Base-by-base conservation (phyloP, 2,797 vertebrate genomes). In the Pantherophis alleghaniensis region DNA sequence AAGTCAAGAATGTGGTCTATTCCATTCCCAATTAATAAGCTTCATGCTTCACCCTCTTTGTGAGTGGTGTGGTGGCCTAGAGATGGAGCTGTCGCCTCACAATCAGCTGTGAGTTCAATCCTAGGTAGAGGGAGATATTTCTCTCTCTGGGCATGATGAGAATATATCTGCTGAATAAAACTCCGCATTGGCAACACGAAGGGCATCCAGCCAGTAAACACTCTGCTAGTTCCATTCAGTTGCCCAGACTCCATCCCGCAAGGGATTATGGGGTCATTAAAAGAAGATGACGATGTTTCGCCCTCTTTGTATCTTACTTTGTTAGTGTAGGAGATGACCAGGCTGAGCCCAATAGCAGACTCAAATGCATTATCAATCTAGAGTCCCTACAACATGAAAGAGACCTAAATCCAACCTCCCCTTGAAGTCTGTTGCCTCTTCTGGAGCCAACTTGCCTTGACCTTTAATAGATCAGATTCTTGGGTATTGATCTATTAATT, bases 211-310 rank as follows among this genome's bases (percentile, higher is more conserved):
- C 57, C 18, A 59, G 4, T 59, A 59, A 59, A 59, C 57, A 18
- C 16, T 57, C 4, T 57, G 56, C 56, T 57, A 57, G 4, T 14
- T 57, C 56, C 56, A 57, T 57, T 57, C 14, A 16, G 14, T 57
- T 14, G 56, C 56, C 4, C 0, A 57, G 16, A 5, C 56, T 57
- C 56, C 14, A 57, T 0, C 56, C 56, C 0, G 0, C 13, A 57
- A 57, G 56, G 10, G 13, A 56, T 16, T 56, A 56, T 56, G 14
- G 56, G 56, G 56, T 57, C 14, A 57, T 57, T 57, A 57, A 57
- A 57, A 57, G 56, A 57, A 57, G 56, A 57, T 4, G 56, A 57
- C 1, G 56, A 57, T 57, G 14, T 5, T 57, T 57, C 14, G 14
- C 55, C 55, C 55, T 56, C 11, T 56, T 56, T 56, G 55, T 24